Conservation (phyloP, 2,888 invertebrate species). For the Allolobophora icterica region DNA sequence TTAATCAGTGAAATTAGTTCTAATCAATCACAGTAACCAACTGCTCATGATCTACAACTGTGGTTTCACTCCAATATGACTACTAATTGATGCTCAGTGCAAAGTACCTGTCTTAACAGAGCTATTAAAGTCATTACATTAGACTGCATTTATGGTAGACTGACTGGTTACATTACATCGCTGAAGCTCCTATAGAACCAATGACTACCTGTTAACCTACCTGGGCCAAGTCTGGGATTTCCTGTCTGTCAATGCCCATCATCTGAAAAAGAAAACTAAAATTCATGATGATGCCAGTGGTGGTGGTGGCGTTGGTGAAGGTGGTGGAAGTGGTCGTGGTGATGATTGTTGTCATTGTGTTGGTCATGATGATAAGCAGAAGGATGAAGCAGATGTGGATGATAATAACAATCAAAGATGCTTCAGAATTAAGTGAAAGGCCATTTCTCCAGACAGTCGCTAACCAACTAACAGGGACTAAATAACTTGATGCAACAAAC, state of each 20-base stretch:
- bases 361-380: not conserved
- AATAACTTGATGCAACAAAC: not conserved
- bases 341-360: not conserved
- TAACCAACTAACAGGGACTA: not conserved
- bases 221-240: slow-evolving; percentile 96
- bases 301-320: not conserved
- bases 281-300: not conserved
- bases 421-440: not conserved
- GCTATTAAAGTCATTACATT: too few relatives aligned
- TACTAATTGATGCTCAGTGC: too few relatives aligned
- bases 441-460: not conserved
- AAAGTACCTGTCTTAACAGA: too few relatives aligned
- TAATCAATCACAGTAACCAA: too few relatives aligned
- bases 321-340: not conserved
- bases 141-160: too few relatives aligned
- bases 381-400: not conserved
- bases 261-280: slow-evolving; percentile 14
- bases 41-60: too few relatives aligned
- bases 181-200: too few relatives aligned
- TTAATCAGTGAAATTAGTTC: too few relatives aligned
- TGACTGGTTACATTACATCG: too few relatives aligned
- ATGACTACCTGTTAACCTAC: slow-evolving; percentile 60
- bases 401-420: not conserved
- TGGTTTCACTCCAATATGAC: too few relatives aligned
- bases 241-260: slow-evolving; percentile 91